Conservation (phyloP, 2,113 vertebrate genomes). For the Rhipidura dahli region DNA sequence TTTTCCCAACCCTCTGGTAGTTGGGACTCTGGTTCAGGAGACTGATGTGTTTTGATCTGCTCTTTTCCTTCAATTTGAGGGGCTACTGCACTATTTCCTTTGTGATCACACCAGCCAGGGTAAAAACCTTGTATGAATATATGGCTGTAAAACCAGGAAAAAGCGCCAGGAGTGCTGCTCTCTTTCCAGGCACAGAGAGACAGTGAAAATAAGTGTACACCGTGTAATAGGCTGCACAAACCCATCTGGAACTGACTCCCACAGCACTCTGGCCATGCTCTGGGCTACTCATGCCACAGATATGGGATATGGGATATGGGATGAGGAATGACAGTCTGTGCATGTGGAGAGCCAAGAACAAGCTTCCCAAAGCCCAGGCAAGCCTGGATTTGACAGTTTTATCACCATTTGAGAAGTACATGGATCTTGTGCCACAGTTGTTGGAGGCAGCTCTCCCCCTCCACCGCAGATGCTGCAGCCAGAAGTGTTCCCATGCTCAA, state of each 20-base stretch:
- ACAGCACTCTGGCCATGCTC: neutral
- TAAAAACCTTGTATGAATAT: neutral
- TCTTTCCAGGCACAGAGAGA: neutral
- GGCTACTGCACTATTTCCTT: slow-evolving; percentile 7
- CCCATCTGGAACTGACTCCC: neutral
- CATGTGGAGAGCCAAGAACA: neutral
- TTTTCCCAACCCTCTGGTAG: neutral
- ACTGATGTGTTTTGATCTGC: neutral
- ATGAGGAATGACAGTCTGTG: neutral
- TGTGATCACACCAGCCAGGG: neutral
- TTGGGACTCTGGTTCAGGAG: neutral
- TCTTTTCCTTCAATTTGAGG: neutral
- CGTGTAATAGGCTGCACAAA: neutral
- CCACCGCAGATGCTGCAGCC: neutral
- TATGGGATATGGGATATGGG: neutral
- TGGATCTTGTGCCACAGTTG: neutral
- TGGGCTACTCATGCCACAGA: neutral
- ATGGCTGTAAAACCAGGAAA: neutral
- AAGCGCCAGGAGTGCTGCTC: neutral
- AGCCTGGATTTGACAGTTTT: neutral
- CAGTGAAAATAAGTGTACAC: neutral
- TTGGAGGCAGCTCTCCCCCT: neutral
- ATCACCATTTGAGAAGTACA: neutral
- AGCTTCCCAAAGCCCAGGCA: neutral
- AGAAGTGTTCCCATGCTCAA: neutral